These are phyloP conservation scores for Tetragnatha montana DNA, from an alignment of 2,888 invertebrate genomes.

Conservation along the genomic window DNA sequence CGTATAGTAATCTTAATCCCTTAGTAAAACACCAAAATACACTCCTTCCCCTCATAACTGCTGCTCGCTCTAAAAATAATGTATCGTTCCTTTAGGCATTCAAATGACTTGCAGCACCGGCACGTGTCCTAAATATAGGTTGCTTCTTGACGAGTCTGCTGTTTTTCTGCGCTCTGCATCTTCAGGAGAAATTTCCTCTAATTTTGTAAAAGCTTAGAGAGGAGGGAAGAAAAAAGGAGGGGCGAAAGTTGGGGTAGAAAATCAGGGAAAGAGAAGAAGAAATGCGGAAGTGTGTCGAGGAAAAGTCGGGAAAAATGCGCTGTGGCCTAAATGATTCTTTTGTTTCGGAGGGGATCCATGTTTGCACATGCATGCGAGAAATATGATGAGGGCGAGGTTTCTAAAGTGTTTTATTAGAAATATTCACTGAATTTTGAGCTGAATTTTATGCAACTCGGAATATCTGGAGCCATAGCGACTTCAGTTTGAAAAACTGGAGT, in stretches of 20 bases:
- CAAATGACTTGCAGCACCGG: constrained; percentile 36
- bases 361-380: background rate
- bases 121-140: constrained; percentile 57
- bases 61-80: constrained; percentile 58
- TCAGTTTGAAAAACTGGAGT: too few relatives aligned
- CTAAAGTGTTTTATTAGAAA: too few relatives aligned
- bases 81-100: constrained; percentile 46
- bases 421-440: too few relatives aligned
- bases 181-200: constrained; percentile 47
- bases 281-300: background rate
- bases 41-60: constrained; percentile 1
- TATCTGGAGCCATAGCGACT: too few relatives aligned
- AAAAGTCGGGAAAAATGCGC: background rate
- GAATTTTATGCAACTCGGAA: too few relatives aligned
- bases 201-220: constrained; percentile 47
- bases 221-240: constrained; percentile 26
- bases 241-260: constrained; percentile 51
- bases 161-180: constrained; percentile 29
- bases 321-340: background rate
- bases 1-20: background rate
- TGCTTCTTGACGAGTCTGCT: constrained; percentile 43
- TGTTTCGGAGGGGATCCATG: background rate
- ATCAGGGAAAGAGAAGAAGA: constrained; percentile 21
- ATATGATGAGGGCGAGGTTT: too few relatives aligned
- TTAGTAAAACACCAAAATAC: background rate